Evolutionary conservation across 2,797 vertebrate species (phyloP), one percentile per base, ranked within the genome.

Genomic region (Novumbra hubbsi): DNA sequence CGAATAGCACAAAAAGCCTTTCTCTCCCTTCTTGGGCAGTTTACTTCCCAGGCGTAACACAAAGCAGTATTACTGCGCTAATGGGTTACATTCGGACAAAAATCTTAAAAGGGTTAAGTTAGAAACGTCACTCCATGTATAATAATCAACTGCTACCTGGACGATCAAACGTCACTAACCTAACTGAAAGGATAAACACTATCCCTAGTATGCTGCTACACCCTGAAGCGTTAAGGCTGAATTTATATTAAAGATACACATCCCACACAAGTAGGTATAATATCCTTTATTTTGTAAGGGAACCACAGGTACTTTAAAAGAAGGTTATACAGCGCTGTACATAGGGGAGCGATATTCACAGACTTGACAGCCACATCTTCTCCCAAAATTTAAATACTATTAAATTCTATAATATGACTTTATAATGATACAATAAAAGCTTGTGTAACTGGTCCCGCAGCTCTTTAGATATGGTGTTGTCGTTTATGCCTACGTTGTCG

Each of bases 361-460:
- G 94, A 95, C 94, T 91, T 91, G 86, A 94, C 90, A 93, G 90
- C 92, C 95, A 90, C 83, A 84, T 91, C 92, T 90, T 91, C 87
- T 89, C 94, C 94, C 94, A 14, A 57, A 57, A 24, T 86, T 96
- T 94, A 95, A 95, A 95, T 93, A 93, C 92, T 93, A 95, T 94
- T 90, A 90, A 86, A 92, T 91, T 89, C 92, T 90, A 93, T 95
- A 95, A 92, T 89, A 87, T 28, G 6, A n/a, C 17, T 91, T 80
- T 90, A 93, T 94, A 90, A 93, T 91, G 93, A 90, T 91, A 94
- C 92, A 94, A 95, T 93, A 93, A 93, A 95, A 92, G 92, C 93
- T 85, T 78, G 88, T 92, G 90, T 92, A 88, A 91, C 93, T 94
- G 94, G 93, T 93, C 91, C 93, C 94, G 93, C 93, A 97, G 94